Evolutionary conservation across 2,113 vertebrate genomes (phyloP).

Genomic region (Fulmarus glacialis): DNA sequence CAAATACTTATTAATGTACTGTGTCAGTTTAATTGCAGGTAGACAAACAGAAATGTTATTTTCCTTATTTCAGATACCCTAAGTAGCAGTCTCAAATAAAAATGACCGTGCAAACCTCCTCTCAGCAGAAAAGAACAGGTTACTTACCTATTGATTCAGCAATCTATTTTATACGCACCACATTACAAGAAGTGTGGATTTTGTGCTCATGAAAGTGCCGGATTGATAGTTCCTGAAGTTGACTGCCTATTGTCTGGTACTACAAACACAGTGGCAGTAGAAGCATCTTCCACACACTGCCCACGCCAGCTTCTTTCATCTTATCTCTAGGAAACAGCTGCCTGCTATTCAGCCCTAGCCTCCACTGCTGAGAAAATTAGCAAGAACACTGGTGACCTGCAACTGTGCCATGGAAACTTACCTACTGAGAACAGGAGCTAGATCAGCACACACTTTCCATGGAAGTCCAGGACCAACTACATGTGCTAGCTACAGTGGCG

Average conservation of each 20-base stretch:
- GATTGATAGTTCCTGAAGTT: neutral
- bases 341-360: neutral
- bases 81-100: neutral
- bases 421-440: neutral
- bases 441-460: accelerated
- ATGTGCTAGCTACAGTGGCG: neutral
- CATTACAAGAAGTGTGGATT: neutral
- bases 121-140: neutral
- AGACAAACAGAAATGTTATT: neutral
- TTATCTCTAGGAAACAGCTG: neutral
- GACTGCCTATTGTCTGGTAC: neutral
- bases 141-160: neutral
- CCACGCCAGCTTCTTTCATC: neutral
- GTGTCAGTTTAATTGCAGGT: neutral
- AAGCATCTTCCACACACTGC: neutral
- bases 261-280: neutral
- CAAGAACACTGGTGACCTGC: neutral
- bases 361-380: neutral
- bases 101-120: neutral
- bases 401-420: neutral
- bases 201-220: neutral
- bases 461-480: neutral
- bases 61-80: neutral
- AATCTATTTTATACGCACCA: neutral
- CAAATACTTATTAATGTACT: neutral